phyloP scores from a whole-genome alignment of 2,888 invertebrate genomes.

The Epinotia bilunana region DNA sequence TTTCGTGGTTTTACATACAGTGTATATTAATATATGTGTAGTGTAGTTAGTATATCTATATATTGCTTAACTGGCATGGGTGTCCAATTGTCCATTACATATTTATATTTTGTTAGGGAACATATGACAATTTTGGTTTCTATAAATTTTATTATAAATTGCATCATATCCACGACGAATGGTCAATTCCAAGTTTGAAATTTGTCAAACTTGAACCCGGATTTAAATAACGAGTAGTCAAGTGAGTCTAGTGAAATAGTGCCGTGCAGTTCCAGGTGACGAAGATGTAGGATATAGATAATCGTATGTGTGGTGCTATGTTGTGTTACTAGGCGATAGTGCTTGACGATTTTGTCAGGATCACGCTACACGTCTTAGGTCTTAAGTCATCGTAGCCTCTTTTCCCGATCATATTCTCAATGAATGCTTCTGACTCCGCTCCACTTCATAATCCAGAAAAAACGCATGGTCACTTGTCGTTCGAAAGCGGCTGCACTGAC shows the following conservation, averaged over 20 bases:
- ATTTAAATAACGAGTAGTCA: too few species aligned
- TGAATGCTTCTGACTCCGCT: not conserved
- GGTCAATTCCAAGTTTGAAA: not conserved
- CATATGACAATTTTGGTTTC: not conserved
- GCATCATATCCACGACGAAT: not conserved
- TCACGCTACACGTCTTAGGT: not conserved
- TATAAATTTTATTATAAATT: not conserved
- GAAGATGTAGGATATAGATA: not conserved
- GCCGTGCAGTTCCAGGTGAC: not conserved
- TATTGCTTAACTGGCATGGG: too few species aligned
- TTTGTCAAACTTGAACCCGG: too few species aligned
- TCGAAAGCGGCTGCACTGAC: not conserved
- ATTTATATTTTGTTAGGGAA: constrained; percentile 4
- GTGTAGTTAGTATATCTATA: not conserved
- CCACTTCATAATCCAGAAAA: not conserved
- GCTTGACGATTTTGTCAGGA: not conserved
- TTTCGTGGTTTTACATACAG: not conserved
- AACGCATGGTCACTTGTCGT: not conserved
- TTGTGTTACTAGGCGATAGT: not conserved
- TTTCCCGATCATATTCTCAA: not conserved
- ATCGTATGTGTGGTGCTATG: not conserved
- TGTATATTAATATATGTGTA: not conserved
- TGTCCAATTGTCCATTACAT: too few species aligned
- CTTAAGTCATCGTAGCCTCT: not conserved
- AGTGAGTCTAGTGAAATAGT: not conserved